Percentiles rank a stretch among this genome's conserved stretches.
These are phyloP conservation scores for Sminthurides aquaticus DNA, from an alignment of 2,888 invertebrate genomes.

Conservation along the genomic window DNA sequence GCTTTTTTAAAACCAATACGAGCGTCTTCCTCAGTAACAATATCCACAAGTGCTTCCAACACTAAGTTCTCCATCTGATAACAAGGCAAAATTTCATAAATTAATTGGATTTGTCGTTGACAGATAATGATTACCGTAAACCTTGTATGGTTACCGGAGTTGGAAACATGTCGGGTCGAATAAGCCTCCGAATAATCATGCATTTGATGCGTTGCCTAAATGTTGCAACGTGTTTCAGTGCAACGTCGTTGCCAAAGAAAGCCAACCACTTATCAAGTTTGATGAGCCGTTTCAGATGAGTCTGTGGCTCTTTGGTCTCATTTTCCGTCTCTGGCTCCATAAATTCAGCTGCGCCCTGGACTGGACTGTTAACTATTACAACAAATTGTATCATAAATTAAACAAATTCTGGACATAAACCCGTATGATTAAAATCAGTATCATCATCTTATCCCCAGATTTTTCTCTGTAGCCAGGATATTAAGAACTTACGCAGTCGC, in stretches of 20 bases:
- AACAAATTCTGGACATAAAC: background rate
- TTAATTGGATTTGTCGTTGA: background rate
- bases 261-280: background rate
- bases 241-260: background rate
- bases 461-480: too few species aligned
- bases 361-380: too few species aligned
- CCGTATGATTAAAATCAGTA: background rate
- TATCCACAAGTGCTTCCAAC: conserved; percentile 20
- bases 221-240: background rate
- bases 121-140: too few species aligned
- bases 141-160: too few species aligned
- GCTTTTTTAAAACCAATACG: conserved; percentile 23
- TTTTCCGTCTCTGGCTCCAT: too few species aligned
- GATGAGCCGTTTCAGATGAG: too few species aligned
- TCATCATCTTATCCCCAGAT: too few species aligned
- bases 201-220: background rate
- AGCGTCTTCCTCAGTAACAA: conserved; percentile 22
- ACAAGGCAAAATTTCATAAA: background rate
- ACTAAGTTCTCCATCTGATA: conserved; percentile 22
- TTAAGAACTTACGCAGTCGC: background rate
- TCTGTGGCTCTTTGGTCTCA: too few species aligned
- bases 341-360: too few species aligned
- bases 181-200: conserved; percentile 10
- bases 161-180: conserved; percentile 8
- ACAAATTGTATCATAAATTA: too few species aligned